phyloP scores from a whole-genome alignment of 2,888 invertebrate genomes.

The Eurois occulta region DNA sequence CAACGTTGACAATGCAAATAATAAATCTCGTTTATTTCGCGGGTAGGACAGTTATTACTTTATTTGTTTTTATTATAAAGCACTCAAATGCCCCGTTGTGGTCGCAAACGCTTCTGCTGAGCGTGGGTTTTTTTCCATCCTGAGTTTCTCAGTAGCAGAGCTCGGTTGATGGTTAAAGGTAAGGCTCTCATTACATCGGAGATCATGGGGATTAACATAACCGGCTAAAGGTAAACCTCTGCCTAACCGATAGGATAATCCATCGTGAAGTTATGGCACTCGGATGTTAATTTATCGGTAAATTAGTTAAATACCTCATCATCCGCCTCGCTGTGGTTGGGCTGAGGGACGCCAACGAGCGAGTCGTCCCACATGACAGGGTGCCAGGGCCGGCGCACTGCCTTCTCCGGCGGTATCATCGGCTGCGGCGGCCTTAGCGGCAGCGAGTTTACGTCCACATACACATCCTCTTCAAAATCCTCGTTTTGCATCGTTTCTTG shows the following conservation, averaged over 20 bases:
- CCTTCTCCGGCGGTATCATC: slow-evolving; percentile 85
- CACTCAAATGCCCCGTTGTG: background rate
- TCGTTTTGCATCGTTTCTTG: slow-evolving; percentile 66
- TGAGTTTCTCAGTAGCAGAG: background rate
- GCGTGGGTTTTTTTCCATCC: background rate
- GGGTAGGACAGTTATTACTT: background rate
- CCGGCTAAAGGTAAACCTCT: background rate
- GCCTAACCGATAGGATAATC: background rate
- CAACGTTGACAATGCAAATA: slow-evolving; percentile 2
- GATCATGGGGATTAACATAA: background rate
- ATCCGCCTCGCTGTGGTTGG: slow-evolving; percentile 69
- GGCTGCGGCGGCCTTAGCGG: slow-evolving; percentile 88
- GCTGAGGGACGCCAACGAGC: slow-evolving; percentile 81
- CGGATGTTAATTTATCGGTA: background rate
- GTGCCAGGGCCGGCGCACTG: slow-evolving; percentile 91
- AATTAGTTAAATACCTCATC: slow-evolving; percentile 45
- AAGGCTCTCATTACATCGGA: background rate
- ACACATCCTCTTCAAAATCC: slow-evolving; percentile 80
- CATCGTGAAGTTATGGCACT: background rate
- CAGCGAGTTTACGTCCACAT: slow-evolving; percentile 83
- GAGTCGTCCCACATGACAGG: slow-evolving; percentile 92
- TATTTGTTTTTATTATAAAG: background rate
- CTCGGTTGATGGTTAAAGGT: background rate
- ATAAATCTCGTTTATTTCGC: background rate
- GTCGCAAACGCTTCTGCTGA: background rate